Evolutionary conservation across 30 jellyfish, hydroid and myxozoan species (phyloP), one percentile per base, ranked within the genome.

Genomic region (Cassiopea andromeda): DNA sequence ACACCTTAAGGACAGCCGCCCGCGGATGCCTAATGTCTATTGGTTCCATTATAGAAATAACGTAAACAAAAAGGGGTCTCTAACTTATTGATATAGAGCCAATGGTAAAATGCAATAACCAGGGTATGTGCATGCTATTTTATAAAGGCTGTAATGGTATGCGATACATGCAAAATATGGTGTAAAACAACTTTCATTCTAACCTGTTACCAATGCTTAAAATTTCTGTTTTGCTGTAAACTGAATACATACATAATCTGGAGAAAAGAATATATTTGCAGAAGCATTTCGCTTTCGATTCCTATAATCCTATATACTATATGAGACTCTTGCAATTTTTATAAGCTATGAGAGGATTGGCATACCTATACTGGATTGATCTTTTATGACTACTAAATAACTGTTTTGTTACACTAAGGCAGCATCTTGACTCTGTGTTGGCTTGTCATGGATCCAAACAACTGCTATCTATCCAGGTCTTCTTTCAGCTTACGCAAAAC

Each of bases 401-500:
- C 9, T 50, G 64, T 50, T 50, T 50, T 50, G 64, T 50, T 50
- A 2, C 9, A 50, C 64, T 9, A 2, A 9, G 5, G 9, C 5
- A 2, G 9, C 5, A 2, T 50, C 64, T 2, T 50, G 64, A 50
- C 9, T 9, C 64, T 50, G 64, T 2, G 81, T 18, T 13, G 1
- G 54, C 49, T 72, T 27, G 50, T 2, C 49, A 72, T 1, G 49
- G 14, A 12, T 27, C 14, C 1, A 8, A 49, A 27, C 15, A 75
- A 15, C 27, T 14, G 75, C n/a, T 49, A 49, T 10, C 86, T 18
- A 7, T 77, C 72, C 13, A 77, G 73, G 86, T 77, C 86, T 46
- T 77, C 86, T 17, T 48, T 77, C 74, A 77, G 50, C 47, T 49
- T 47, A 19, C 86, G 73, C 27, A 77, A 50, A 77, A 69, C 75